Evolutionary conservation across 2,113 vertebrate genomes (phyloP), one percentile per base, ranked within the genome.

Genomic region (Alethe castanea): DNA sequence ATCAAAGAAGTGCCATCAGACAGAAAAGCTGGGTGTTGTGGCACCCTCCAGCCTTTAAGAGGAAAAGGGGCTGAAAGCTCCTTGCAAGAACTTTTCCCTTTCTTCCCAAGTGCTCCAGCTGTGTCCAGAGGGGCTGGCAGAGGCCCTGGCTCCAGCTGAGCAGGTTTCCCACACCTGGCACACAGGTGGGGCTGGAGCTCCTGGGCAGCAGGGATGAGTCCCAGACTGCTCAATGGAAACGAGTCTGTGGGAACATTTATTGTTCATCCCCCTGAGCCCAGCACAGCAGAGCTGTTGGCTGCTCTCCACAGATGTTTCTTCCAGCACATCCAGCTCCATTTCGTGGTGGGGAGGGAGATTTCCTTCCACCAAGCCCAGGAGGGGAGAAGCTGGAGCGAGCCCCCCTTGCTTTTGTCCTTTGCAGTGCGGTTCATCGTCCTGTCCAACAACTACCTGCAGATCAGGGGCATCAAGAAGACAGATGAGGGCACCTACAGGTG

Each of bases 371-470:
- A 22, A 33, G 65, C 59, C 20, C 53, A 28, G 33, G 9, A 42
- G 20, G 25, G 61, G 11, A 26, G 57, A 44, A 29, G 26, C n/a
- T 64, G 52, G 53, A 45, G 38, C 10, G 40, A 82, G 44, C 52
- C 88, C 33, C 61, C 40, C 33, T 82, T 45, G 45, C 56, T 92
- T 69, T 62, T 97, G 60, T 95, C 52, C 93, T 57, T 96, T 94
- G 59, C 88, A 99, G 99, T 99, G 66, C 98, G 99, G 13, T 99
- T 99, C 95, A 98, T 98, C 91, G 98, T 99, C 80, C 98, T 99
- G 93, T 96, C 95, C 98, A 99, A 99, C 98, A 99, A 99, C 97
- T 99, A 99, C 98, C 98, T 99, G 95, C 99, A 99, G 97, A 99
- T 99, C 96, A 98, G 98, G 14, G 98, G 98, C 64, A 99, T 99